A percentile compares a stretch with the other conserved stretches of the same genome.
Conservation (phyloP, 2,113 vertebrate genomes). For the Amblyornis subalaris region DNA sequence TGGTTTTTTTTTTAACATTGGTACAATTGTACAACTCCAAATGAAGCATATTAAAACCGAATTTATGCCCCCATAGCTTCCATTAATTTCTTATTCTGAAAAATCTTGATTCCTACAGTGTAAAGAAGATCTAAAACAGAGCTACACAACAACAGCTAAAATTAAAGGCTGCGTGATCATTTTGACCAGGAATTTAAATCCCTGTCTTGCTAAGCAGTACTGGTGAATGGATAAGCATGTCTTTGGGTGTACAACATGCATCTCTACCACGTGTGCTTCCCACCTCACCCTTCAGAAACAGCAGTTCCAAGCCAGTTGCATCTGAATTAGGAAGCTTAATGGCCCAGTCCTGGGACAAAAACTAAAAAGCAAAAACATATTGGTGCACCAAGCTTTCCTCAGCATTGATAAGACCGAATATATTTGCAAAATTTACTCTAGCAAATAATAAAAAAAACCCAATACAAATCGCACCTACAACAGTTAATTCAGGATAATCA, state of each 20-base stretch:
- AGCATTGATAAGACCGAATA: background rate
- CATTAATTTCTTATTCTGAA: background rate
- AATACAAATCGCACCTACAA: background rate
- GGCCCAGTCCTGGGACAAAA: background rate
- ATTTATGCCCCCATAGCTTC: background rate
- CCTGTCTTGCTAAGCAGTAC: background rate
- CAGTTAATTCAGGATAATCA: background rate
- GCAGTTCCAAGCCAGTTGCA: background rate
- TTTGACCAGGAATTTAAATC: background rate
- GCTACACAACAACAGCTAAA: background rate
- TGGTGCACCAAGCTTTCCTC: background rate
- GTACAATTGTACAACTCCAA: background rate
- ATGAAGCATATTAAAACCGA: background rate
- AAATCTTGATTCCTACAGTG: background rate
- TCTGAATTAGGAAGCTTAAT: background rate
- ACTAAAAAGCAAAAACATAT: background rate
- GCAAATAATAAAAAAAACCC: background rate
- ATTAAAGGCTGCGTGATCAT: background rate
- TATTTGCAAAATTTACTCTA: background rate
- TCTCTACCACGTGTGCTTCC: background rate
- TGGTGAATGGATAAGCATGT: background rate
- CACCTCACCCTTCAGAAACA: background rate
- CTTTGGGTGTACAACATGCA: background rate
- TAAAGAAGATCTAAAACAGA: background rate
- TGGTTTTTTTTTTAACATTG: background rate